Evolutionary conservation across 2,797 vertebrate species (phyloP).

Genomic region (Artibeus jamaicensis): DNA sequence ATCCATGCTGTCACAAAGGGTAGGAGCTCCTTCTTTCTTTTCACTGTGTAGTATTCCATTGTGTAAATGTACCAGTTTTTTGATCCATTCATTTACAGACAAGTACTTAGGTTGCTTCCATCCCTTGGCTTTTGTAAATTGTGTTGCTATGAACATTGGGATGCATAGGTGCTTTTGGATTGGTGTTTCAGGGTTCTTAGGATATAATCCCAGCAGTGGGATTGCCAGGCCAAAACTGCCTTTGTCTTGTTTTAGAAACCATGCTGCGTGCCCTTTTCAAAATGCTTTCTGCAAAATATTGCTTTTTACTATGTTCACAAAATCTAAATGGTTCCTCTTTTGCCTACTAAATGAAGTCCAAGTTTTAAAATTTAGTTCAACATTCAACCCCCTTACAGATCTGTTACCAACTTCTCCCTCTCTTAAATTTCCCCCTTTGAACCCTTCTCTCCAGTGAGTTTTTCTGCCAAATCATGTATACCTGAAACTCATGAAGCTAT

Average conservation of each 20-base stretch:
- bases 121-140: too few relatives aligned
- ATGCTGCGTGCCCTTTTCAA: constrained; percentile 1
- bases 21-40: too few relatives aligned
- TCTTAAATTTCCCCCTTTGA: constrained; percentile 15
- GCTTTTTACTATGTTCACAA: constrained; percentile 20
- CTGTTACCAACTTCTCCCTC: background rate
- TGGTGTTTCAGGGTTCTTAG: too few relatives aligned
- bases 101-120: too few relatives aligned
- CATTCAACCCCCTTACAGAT: background rate
- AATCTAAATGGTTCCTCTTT: constrained; percentile 9
- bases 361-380: constrained; percentile 16
- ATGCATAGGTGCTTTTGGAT: too few relatives aligned
- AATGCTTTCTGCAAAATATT: constrained; percentile 2
- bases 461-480: background rate
- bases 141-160: too few relatives aligned
- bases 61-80: too few relatives aligned
- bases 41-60: too few relatives aligned
- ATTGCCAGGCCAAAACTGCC: too few relatives aligned
- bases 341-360: constrained; percentile 25
- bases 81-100: too few relatives aligned
- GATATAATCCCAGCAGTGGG: too few relatives aligned
- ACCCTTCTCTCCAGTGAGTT: background rate
- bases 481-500: background rate
- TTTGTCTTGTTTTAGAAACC: background rate
- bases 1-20: too few relatives aligned